Base-by-base conservation (phyloP, 1,140 invertebrate species). In the Lepeophtheirus salmonis region DNA sequence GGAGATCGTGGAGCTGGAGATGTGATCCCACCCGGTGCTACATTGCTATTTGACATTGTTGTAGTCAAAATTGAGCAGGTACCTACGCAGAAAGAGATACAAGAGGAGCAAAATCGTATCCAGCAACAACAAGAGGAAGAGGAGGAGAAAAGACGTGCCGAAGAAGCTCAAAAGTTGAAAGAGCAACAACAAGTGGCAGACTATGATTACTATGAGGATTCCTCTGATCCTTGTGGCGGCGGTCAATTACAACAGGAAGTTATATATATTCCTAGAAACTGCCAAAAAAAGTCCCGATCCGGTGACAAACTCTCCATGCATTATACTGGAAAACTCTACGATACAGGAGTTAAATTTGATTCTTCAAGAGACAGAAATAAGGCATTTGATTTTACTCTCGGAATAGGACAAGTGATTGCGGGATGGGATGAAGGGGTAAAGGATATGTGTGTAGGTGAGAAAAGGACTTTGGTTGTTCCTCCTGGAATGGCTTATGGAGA, bases 391-490 rank as follows among this genome's bases (percentile, higher is more conserved):
- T 75, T 75, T 65, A 69, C 71, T 63, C 62, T 73, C 2, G 72
- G 72, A 6, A 59, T 67, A 18, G 71, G 71, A n/a, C 68, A 71
- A 60, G 71, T 73, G 65, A 61, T 67, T 53, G 51, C 22, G 6
- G 87, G 89, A 30, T 95, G 89, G 90, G 91, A 96, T 68, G 79
- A 89, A 70, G 91, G 90, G 50, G 74, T 96, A 12, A 64, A 80
- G 13, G 83, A 88, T 69, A 96, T 95, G 89, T 96, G 90, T 73
- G 83, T 90, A 18, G 87, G 89, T 67, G 89, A 95, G 71, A 91
- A 87, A 70, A 80, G 91, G 65, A 88, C 84, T 71, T 75, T 97
- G 63, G 81, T 78, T 10, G 91, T 96, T 67, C 90, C 90, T 12
- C 81, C 89, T 14, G 76, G 80, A 59, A 74, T 95, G 48, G 91